Base-by-base conservation (phyloP, 2,888 invertebrate species). In the Ommatoiulus sabulosus region DNA sequence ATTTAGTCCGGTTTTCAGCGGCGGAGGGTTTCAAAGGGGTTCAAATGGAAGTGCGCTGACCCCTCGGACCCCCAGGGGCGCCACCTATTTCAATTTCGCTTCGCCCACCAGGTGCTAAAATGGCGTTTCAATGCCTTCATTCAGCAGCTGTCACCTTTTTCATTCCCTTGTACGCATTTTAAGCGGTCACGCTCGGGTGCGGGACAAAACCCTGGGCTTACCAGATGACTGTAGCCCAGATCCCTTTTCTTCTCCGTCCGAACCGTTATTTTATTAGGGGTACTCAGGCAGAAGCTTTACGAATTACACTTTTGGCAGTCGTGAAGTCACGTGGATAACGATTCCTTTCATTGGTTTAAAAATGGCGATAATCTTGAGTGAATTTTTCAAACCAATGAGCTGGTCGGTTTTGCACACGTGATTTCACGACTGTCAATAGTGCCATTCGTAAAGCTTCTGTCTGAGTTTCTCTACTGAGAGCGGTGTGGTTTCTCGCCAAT, bases 51-150 rank as follows among this genome's bases (percentile, higher is more conserved):
- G 63, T 63, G 63, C 63, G n/a, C 63, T 63, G 63, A 63, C 63
- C 63, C 63, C n/a, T 20, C 7, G 63, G 63, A 63, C 63, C n/a
- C 63, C 63, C 63, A 17, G n/a, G 63, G 63, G 63, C 10, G 63
- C n/a, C 63, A 63, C 63, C 63, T 63, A 63, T 63, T 63, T 63
- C n/a, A 63, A 63, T 63, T 63, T 63, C 63, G 63, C 63, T 63
- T 63, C 63, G 63, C 63, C 63, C 63, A 63, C 63, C 63, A 63
- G 63, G 63, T 63, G 63, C 63, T 63, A n/a, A 63, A 63, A 63
- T 63, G 63, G 63, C 63, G 63, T 63, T 63, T 63, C 63, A 63
- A 63, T 63, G 63, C 63, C 63, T 63, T 63, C 63, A 63, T 63
- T 63, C 63, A n/a, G n/a, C 63, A 63, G 63, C 63, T 63, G 63